These are phyloP conservation scores for Zaprionus gabonicus DNA, from an alignment of 1,140 invertebrate genomes.

Conservation along the genomic window DNA sequence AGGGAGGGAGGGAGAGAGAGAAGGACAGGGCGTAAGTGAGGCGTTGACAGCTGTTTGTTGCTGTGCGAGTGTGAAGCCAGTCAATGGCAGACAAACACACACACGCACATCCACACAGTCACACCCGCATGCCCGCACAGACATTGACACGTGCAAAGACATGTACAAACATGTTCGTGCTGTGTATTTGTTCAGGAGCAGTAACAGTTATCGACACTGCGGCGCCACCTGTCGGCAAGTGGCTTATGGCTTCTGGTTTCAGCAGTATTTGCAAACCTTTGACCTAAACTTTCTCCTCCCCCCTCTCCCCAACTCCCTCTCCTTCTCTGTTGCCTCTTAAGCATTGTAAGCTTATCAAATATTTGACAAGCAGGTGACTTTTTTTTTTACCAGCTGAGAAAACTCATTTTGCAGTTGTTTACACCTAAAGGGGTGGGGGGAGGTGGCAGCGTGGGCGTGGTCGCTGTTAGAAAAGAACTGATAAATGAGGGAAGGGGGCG, in stretches of 20 bases:
- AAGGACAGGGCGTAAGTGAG: conserved; percentile 1
- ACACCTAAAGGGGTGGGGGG: neutral
- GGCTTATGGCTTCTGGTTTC: conserved; percentile 11
- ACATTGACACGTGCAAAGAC: conserved; percentile 6
- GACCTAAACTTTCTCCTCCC: neutral
- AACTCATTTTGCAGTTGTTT: conserved; percentile 25
- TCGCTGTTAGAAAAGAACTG: neutral
- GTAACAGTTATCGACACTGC: conserved; percentile 6
- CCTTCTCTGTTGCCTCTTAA: neutral
- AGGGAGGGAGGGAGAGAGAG: neutral
- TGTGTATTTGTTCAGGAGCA: conserved; percentile 15
- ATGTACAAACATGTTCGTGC: neutral
- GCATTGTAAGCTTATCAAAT: conserved; percentile 25
- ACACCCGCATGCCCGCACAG: neutral
- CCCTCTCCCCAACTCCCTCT: neutral
- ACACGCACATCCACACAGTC: neutral
- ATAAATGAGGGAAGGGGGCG: neutral
- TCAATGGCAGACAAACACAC: conserved; percentile 31
- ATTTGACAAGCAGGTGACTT: conserved; percentile 39
- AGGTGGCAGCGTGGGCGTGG: neutral
- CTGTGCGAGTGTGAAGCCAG: conserved; percentile 23
- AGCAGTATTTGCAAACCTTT: conserved; percentile 20
- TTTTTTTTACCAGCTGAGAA: conserved; percentile 25
- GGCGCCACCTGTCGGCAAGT: conserved; percentile 44
- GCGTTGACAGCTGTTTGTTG: conserved; percentile 39